Conservation (phyloP, 2,113 vertebrate genomes). For the Astur gentilis region DNA sequence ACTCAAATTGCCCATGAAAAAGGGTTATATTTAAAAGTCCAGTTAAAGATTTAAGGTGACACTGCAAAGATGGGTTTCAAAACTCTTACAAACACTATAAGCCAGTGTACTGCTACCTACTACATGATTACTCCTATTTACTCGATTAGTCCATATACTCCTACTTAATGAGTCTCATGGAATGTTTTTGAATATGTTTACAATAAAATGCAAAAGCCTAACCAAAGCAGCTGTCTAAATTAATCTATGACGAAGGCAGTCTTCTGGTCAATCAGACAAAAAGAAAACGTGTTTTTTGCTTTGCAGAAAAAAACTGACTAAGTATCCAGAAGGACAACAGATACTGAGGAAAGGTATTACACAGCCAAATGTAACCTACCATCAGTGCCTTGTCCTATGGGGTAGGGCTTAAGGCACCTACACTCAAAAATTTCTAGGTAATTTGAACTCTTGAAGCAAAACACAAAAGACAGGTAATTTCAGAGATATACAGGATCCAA, state of each 20-base stretch:
- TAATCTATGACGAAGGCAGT: neutral
- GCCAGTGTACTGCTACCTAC: neutral
- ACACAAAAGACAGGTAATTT: conserved; percentile 29
- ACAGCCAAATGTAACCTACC: neutral
- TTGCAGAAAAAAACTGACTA: neutral
- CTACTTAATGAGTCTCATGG: neutral
- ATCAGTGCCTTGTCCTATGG: neutral
- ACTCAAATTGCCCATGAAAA: neutral
- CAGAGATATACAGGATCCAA: conserved; percentile 31
- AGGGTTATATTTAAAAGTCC: neutral
- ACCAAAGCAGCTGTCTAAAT: neutral
- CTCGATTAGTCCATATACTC: neutral
- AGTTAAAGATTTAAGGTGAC: neutral
- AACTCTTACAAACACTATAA: neutral
- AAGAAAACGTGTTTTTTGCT: neutral
- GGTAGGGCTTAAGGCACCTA: neutral
- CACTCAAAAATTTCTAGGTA: neutral
- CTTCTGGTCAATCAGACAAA: neutral
- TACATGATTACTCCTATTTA: neutral
- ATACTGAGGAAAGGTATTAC: neutral
- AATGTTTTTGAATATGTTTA: neutral
- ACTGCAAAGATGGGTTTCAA: neutral
- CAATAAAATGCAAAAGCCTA: neutral
- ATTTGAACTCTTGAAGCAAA: conserved; percentile 30
- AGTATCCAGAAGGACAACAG: neutral